phyloP scores from a whole-genome alignment of 2,113 vertebrate species.

The Cryptomyrus ogoouensis region DNA sequence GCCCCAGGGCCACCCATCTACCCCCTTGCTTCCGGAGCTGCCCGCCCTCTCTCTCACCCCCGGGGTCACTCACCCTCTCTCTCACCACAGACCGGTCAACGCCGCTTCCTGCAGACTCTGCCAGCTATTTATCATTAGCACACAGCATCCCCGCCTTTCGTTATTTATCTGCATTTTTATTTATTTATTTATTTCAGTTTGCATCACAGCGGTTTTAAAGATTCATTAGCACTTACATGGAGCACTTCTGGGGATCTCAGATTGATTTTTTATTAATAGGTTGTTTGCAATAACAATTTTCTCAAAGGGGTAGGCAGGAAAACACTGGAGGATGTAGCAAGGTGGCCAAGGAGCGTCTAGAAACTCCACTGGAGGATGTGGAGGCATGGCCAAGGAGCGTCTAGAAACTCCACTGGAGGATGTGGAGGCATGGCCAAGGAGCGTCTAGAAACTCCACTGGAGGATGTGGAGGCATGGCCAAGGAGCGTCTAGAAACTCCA shows the following conservation, averaged over 20 bases:
- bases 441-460: background rate
- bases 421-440: background rate
- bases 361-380: background rate
- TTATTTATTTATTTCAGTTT: conserved; percentile 42
- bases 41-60: background rate
- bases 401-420: background rate
- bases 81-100: background rate
- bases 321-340: conserved; percentile 26
- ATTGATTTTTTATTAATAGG: conserved; percentile 62
- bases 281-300: conserved; percentile 57
- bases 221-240: conserved; percentile 49
- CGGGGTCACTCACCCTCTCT: background rate
- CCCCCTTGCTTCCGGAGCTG: background rate
- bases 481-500: too few species aligned
- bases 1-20: background rate
- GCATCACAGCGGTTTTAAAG: conserved; percentile 52
- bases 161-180: conserved; percentile 32
- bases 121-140: background rate
- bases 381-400: background rate
- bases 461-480: too few species aligned
- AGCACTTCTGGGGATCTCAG: conserved; percentile 52
- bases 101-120: background rate
- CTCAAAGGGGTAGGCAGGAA: conserved; percentile 51
- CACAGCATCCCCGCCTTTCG: conserved; percentile 21
- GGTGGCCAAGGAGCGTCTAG: background rate